Evolutionary conservation across 2,797 vertebrate species (phyloP).

Genomic region (Euthynnus affinis): DNA sequence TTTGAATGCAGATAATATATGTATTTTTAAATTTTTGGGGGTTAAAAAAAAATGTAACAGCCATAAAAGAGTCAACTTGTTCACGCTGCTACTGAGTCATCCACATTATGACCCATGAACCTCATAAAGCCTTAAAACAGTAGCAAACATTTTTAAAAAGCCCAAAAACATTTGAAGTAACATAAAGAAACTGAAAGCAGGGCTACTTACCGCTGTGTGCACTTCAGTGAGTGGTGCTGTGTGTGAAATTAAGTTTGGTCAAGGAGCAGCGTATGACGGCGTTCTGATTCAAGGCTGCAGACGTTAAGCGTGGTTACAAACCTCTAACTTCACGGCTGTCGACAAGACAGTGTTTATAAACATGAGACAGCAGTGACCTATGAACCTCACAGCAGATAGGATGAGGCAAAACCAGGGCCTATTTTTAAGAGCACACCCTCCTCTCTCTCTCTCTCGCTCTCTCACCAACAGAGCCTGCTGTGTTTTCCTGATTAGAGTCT

Average conservation of each 20-base stretch:
- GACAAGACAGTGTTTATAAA: conserved; percentile 84
- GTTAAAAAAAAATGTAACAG: too few relatives aligned
- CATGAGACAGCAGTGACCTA: conserved; percentile 82
- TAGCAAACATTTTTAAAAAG: not conserved
- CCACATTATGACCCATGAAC: not conserved
- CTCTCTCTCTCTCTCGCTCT: too few relatives aligned
- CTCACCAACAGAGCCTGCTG: conserved; percentile 57
- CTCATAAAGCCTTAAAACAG: not conserved
- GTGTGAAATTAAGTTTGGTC: conserved; percentile 59
- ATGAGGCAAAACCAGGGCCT: conserved; percentile 59
- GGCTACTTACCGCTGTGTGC: conserved; percentile 74
- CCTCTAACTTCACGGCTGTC: conserved; percentile 58
- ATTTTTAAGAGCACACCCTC: conserved; percentile 72
- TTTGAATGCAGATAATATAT: too few relatives aligned
- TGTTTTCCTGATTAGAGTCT: conserved; percentile 74
- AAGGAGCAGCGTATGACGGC: conserved; percentile 23
- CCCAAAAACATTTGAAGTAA: not conserved
- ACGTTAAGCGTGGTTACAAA: conserved; percentile 65
- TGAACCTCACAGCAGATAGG: conserved; percentile 82
- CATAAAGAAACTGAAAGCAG: conserved; percentile 10
- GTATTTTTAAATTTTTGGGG: too few relatives aligned
- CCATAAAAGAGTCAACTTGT: not conserved
- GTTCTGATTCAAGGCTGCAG: conserved; percentile 57
- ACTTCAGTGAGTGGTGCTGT: conserved; percentile 30
- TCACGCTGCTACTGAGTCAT: not conserved